These are phyloP conservation scores for Monopterus albus DNA, from an alignment of 2,113 vertebrate genomes.

Conservation along the genomic window DNA sequence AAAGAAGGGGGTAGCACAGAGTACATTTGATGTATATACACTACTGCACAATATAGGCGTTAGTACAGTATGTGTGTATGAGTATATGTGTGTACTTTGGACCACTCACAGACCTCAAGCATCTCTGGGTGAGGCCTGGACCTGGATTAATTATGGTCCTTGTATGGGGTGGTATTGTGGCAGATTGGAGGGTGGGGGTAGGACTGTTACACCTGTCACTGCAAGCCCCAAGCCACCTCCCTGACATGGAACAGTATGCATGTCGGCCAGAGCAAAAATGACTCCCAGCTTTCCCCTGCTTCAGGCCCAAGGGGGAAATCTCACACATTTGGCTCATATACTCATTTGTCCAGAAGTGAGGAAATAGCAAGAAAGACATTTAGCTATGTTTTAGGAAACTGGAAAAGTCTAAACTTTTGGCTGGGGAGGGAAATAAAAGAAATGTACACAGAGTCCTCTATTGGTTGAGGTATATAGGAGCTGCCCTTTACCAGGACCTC, in stretches of 20 bases:
- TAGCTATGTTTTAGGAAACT: conserved; percentile 52
- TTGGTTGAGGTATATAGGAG: conserved; percentile 71
- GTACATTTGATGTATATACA: conserved; percentile 33
- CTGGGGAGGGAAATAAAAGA: conserved; percentile 41
- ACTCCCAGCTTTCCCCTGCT: conserved; percentile 67
- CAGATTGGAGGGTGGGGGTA: conserved; percentile 62
- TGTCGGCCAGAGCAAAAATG: conserved; percentile 69
- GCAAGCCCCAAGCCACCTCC: conserved; percentile 69
- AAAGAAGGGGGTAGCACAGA: conserved; percentile 1
- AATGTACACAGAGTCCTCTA: conserved; percentile 43
- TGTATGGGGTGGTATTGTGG: conserved; percentile 78
- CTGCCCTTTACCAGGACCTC: conserved; percentile 73
- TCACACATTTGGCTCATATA: conserved; percentile 73
- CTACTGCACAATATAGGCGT: conserved; percentile 23
- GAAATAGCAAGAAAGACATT: conserved; percentile 56
- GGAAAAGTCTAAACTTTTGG: conserved; percentile 46
- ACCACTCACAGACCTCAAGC: conserved; percentile 70
- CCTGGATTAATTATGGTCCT: conserved; percentile 78
- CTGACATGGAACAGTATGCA: conserved; percentile 53
- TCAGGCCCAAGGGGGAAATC: conserved; percentile 49
- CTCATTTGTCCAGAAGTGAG: conserved; percentile 56
- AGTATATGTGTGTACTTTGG: conserved; percentile 50
- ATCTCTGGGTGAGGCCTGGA: conserved; percentile 71
- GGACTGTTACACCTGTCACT: conserved; percentile 78
- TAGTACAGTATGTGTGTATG: conserved; percentile 11